Evolutionary conservation across 2,888 invertebrate genomes (phyloP).

Genomic region (Galerucella calmariensis): DNA sequence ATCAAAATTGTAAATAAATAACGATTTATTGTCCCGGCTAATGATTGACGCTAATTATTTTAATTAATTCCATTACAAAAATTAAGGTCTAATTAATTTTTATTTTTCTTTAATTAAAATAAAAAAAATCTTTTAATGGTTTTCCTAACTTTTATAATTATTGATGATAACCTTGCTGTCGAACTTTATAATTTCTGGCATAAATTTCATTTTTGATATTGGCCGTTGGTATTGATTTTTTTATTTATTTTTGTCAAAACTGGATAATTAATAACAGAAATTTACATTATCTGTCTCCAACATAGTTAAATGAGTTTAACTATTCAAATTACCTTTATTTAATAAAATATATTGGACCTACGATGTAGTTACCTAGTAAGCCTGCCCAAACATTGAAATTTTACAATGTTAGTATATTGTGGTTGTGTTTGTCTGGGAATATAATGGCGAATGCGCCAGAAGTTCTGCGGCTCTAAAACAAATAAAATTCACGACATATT

Average conservation of each 20-base stretch:
- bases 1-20: no score
- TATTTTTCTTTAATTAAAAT: neutral
- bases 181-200: neutral
- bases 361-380: no score
- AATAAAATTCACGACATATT: slow-evolving; percentile 29
- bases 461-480: slow-evolving; percentile 15
- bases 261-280: no score
- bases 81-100: neutral
- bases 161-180: neutral
- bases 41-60: neutral
- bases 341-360: no score
- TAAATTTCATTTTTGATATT: no score
- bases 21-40: neutral
- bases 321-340: no score
- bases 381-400: no score
- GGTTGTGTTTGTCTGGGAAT: neutral
- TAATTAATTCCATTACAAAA: neutral
- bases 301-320: no score
- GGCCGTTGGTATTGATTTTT: no score
- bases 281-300: no score
- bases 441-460: neutral
- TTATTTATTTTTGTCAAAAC: no score
- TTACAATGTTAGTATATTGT: no score
- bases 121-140: neutral
- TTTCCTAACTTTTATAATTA: neutral